phyloP scores from a whole-genome alignment of 2,113 vertebrate genomes.

The Tenebrosternarchus preto region DNA sequence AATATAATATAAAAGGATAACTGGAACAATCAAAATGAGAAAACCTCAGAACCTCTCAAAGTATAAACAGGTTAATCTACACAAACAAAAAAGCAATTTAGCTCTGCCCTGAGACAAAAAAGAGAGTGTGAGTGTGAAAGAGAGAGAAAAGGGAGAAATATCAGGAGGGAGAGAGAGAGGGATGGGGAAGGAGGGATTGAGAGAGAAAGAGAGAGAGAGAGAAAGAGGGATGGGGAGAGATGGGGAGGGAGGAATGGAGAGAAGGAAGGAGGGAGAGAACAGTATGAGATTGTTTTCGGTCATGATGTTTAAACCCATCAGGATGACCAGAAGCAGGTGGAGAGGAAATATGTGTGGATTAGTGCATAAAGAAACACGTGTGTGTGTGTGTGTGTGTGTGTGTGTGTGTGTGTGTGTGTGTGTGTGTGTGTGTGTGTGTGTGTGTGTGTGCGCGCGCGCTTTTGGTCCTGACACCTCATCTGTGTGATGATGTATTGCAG shows the following conservation, averaged over 20 bases:
- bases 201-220: neutral
- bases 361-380: constrained; percentile 39
- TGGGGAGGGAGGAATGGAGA: neutral
- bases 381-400: too few relatives aligned
- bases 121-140: too few relatives aligned
- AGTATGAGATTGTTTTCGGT: neutral
- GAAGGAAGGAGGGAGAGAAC: constrained; percentile 2
- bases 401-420: neutral
- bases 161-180: neutral
- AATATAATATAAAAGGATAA: too few relatives aligned
- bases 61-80: too few relatives aligned
- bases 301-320: too few relatives aligned
- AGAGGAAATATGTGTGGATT: too few relatives aligned
- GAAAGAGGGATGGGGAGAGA: neutral
- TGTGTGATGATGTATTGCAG: constrained; percentile 48
- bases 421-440: constrained; percentile 9
- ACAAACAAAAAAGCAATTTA: too few relatives aligned
- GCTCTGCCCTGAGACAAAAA: neutral
- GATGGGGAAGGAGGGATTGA: neutral
- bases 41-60: too few relatives aligned
- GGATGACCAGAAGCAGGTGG: too few relatives aligned
- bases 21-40: too few relatives aligned
- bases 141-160: neutral
- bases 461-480: constrained; percentile 46
- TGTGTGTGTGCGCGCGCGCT: constrained; percentile 17